phyloP scores from a whole-genome alignment of 1,140 invertebrate species.

The Microplitis demolitor region DNA sequence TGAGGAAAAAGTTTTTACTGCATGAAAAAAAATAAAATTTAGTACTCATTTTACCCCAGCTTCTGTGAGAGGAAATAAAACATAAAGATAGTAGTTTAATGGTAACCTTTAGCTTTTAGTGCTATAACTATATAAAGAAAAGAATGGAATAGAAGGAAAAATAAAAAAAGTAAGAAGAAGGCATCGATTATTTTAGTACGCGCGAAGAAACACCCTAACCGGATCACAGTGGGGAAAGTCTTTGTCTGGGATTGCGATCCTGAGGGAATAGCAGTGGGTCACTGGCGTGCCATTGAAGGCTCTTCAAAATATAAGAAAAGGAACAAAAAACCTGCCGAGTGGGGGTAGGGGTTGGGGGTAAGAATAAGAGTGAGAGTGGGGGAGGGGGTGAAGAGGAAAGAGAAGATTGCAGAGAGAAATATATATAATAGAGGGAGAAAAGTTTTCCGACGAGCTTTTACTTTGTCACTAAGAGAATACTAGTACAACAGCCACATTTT shows the following conservation, averaged over 20 bases:
- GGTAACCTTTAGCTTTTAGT: too few relatives aligned
- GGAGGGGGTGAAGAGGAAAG: neutral
- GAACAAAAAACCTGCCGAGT: too few relatives aligned
- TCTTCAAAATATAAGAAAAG: conserved; percentile 5
- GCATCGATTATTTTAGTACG: conserved; percentile 48
- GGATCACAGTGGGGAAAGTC: conserved; percentile 36
- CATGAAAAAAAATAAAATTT: too few relatives aligned
- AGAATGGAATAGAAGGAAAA: neutral
- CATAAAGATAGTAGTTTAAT: too few relatives aligned
- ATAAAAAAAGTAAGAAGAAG: neutral
- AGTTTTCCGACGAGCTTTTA: conserved; percentile 12
- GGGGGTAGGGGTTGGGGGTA: neutral
- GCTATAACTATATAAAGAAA: too few relatives aligned
- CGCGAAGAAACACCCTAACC: conserved; percentile 35
- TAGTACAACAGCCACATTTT: neutral
- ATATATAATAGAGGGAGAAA: neutral
- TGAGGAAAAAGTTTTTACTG: too few relatives aligned
- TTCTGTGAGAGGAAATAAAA: too few relatives aligned
- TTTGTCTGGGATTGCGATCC: conserved; percentile 42
- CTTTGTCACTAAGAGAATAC: conserved; percentile 18
- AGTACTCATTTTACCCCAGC: too few relatives aligned
- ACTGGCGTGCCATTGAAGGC: conserved; percentile 28
- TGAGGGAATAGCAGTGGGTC: conserved; percentile 41
- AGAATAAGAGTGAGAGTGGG: neutral
- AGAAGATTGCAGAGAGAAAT: neutral